Conservation (phyloP, 2,113 vertebrate species). For the Fukomys damarensis region DNA sequence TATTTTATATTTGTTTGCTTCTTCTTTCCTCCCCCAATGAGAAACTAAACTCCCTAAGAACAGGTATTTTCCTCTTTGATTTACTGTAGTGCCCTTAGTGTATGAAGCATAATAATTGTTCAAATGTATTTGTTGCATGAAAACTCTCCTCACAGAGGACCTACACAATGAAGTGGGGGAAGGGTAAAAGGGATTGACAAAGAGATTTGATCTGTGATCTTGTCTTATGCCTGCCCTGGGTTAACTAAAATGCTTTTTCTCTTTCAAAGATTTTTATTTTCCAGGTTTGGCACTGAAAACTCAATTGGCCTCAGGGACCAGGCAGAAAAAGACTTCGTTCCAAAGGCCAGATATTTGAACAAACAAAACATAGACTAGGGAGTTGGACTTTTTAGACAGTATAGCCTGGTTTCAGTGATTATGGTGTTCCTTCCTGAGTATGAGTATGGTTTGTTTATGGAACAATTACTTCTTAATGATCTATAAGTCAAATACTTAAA, state of each 20-base stretch:
- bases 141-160: neutral
- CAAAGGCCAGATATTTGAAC: neutral
- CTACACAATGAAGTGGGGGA: neutral
- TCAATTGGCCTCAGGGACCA: neutral
- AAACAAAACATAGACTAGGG: neutral
- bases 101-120: constrained; percentile 6
- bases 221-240: neutral
- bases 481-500: constrained; percentile 45
- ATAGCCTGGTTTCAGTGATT: neutral
- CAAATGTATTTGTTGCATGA: neutral
- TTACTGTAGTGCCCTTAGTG: neutral
- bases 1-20: constrained; percentile 4
- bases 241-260: constrained; percentile 2
- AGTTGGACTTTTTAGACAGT: neutral
- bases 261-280: constrained; percentile 27
- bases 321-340: neutral
- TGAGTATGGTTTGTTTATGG: neutral
- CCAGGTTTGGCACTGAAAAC: neutral
- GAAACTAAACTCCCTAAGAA: neutral
- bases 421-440: neutral
- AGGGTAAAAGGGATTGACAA: neutral
- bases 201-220: neutral
- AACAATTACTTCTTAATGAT: constrained; percentile 26
- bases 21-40: neutral
- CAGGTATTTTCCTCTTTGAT: neutral